Base-by-base conservation (phyloP, 2,797 vertebrate species). In the Gobio occitaniae region DNA sequence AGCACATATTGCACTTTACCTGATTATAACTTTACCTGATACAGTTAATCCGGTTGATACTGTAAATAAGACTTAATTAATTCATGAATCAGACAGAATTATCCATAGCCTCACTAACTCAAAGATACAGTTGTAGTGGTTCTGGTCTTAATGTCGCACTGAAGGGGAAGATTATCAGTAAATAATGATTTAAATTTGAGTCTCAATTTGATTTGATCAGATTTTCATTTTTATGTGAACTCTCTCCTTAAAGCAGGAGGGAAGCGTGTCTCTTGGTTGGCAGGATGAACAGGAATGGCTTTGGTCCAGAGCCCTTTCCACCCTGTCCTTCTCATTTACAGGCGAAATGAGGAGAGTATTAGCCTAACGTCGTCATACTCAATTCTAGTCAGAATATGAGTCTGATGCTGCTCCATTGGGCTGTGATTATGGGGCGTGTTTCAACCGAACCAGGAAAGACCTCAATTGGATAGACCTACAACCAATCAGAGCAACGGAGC, bases 261-360 rank as follows among this genome's bases (percentile, higher is more conserved):
- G 74, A 56, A 68, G n/a, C 68, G 41, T 1, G 16, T 77, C 63
- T 52, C 81, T 82, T 17, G 0, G 68, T 56, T 59, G 52, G 80
- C 80, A 61, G 52, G 68, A 8, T 59, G 11, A 82, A 79, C 3
- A 16, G 19, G 21, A 82, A 76, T 77, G 75, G 87, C 70, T 44
- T 78, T 76, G 70, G 81, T 81, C 76, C 84, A 78, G 17, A 78
- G 13, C 50, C 25, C 25, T 15, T 48, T 74, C 36, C 54, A 10
- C 8, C 47, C 61, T 72, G 32, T 65, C 44, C 59, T 72, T 84
- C 65, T 61, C 76, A 44, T 86, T 86, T 83, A 78, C 79, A 85
- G 61, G 47, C 71, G 63, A 77, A 63, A 11, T 61, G 63, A 44
- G 80, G 12, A 59, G n/a, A 21, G 17, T 6, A 12, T 47, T 25